phyloP scores from a whole-genome alignment of 2,888 invertebrate genomes.

The Drosophila mulleri region DNA sequence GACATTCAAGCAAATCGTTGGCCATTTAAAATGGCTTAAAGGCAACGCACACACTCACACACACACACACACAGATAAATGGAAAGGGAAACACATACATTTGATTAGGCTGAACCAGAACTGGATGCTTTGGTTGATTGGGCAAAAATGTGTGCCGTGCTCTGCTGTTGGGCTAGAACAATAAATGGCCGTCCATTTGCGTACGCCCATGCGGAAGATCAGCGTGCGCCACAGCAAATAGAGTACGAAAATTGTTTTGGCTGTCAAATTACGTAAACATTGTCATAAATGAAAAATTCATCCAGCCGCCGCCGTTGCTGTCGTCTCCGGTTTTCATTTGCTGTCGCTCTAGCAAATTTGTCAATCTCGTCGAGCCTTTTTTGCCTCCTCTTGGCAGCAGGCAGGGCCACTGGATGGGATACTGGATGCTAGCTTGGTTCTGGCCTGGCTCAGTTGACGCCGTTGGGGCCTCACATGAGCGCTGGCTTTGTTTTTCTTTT shows the following conservation, averaged over 20 bases:
- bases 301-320: slow-evolving; percentile 17
- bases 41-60: slow-evolving; percentile 24
- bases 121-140: slow-evolving; percentile 52
- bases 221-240: slow-evolving; percentile 24
- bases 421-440: slow-evolving; percentile 25
- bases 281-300: slow-evolving; percentile 80
- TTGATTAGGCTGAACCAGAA: slow-evolving; percentile 52
- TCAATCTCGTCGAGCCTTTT: slow-evolving; percentile 67
- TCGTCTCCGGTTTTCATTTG: slow-evolving; percentile 63
- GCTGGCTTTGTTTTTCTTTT: slow-evolving; percentile 35
- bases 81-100: slow-evolving; percentile 11
- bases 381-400: slow-evolving; percentile 9
- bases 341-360: slow-evolving; percentile 68
- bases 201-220: slow-evolving; percentile 49
- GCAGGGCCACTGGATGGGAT: not conserved
- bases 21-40: slow-evolving; percentile 74
- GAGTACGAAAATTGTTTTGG: slow-evolving; percentile 65
- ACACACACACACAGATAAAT: not conserved
- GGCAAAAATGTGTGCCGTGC: slow-evolving; percentile 9
- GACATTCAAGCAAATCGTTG: slow-evolving; percentile 71
- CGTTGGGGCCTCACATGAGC: slow-evolving; percentile 57
- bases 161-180: slow-evolving; percentile 29
- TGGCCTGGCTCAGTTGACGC: slow-evolving; percentile 50
- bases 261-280: slow-evolving; percentile 80
- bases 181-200: slow-evolving; percentile 74